phyloP scores from a whole-genome alignment of 1,140 invertebrate genomes.

The Muscidifurax raptorellus region DNA sequence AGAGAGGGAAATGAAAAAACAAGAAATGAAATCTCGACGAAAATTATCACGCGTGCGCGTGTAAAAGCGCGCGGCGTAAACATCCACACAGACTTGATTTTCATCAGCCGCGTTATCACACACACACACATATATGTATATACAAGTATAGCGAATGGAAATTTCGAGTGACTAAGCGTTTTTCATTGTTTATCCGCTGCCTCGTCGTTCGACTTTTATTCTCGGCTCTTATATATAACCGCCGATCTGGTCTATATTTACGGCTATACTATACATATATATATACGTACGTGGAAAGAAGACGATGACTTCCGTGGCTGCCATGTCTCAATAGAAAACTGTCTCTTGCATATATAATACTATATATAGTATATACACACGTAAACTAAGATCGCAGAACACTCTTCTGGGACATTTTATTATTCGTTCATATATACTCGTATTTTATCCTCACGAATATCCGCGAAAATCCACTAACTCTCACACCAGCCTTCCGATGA shows the following conservation, averaged over 20 bases:
- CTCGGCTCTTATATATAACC: background rate
- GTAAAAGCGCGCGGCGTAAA: too few relatives aligned
- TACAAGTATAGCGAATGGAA: conserved; percentile 34
- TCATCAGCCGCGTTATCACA: background rate
- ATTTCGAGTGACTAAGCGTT: conserved; percentile 56
- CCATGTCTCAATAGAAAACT: conserved; percentile 59
- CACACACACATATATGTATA: background rate
- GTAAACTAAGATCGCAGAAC: too few relatives aligned
- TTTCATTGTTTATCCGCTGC: conserved; percentile 44
- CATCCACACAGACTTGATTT: background rate
- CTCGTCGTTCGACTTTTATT: background rate
- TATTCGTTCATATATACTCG: background rate
- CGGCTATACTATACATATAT: background rate
- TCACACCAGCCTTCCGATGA: conserved; percentile 1
- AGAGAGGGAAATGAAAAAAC: too few relatives aligned
- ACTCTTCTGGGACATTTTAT: too few relatives aligned
- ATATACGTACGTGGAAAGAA: conserved; percentile 69
- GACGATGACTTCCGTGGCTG: conserved; percentile 71
- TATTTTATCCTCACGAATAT: conserved; percentile 21
- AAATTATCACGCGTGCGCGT: background rate
- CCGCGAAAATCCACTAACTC: conserved; percentile 3
- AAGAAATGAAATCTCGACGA: too few relatives aligned
- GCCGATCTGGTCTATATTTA: background rate
- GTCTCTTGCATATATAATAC: too few relatives aligned
- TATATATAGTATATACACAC: too few relatives aligned